These are phyloP conservation scores for Xiphophorus couchianus DNA, from an alignment of 2,113 vertebrate genomes.

Conservation along the genomic window DNA sequence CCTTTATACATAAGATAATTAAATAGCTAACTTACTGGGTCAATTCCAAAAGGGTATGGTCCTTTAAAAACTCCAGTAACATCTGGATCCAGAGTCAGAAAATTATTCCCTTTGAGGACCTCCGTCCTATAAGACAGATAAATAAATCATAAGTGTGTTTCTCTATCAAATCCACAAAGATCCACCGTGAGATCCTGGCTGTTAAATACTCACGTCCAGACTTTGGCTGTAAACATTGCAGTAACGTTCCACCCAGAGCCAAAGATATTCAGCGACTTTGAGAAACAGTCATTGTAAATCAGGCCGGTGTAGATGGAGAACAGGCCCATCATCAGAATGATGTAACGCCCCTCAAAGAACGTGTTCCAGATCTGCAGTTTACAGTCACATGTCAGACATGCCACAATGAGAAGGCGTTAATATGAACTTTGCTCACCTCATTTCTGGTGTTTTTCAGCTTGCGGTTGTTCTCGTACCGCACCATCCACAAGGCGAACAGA, in stretches of 20 bases:
- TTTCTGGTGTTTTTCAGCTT: constrained; percentile 86
- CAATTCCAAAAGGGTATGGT: constrained; percentile 93
- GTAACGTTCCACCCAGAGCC: constrained; percentile 91
- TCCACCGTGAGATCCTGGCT: neutral
- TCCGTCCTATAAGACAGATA: constrained; percentile 38
- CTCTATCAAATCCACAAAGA: neutral
- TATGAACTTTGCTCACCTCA: constrained; percentile 79
- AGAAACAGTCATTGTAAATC: constrained; percentile 99
- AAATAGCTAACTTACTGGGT: constrained; percentile 86
- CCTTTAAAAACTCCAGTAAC: constrained; percentile 88
- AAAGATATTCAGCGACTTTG: constrained; percentile 94
- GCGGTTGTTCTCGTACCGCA: constrained; percentile 89
- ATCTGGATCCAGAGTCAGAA: constrained; percentile 87
- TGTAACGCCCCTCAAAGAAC: constrained; percentile 94
- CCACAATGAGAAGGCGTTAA: neutral
- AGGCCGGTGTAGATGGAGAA: constrained; percentile 97
- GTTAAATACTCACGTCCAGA: constrained; percentile 82
- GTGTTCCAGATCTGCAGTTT: constrained; percentile 88
- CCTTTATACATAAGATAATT: neutral
- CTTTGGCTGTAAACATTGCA: constrained; percentile 78
- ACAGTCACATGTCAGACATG: neutral
- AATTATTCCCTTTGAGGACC: constrained; percentile 19
- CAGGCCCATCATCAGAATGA: constrained; percentile 95
- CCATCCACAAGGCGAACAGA: constrained; percentile 89
- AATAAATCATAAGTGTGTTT: neutral